A percentile compares a stretch with the other conserved stretches of the same genome.
Evolutionary conservation across 2,888 invertebrate species (phyloP).

Genomic region (Himalopsyche anomala): DNA sequence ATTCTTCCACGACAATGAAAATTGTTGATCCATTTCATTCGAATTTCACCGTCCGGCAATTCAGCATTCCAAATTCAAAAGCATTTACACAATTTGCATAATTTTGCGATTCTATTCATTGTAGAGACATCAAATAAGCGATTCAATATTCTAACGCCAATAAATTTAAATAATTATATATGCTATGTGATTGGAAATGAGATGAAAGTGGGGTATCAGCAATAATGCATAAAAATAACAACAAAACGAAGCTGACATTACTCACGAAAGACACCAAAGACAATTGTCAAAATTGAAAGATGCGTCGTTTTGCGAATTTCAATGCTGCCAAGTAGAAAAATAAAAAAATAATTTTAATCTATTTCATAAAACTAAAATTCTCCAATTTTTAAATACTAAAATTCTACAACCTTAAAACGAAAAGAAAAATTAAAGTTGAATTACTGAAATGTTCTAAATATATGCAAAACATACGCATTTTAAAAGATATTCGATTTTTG

Average conservation of each 20-base stretch:
- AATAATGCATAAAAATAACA: conserved; percentile 60
- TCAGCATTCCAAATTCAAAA: conserved; percentile 28
- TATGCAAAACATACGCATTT: too few relatives aligned
- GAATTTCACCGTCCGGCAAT: conserved; percentile 35
- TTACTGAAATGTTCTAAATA: too few relatives aligned
- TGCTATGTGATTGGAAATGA: conserved; percentile 32
- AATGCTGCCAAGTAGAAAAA: conserved; percentile 4
- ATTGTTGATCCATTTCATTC: conserved; percentile 70
- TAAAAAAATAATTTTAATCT: not conserved
- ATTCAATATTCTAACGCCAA: not conserved
- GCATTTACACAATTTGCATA: conserved; percentile 35
- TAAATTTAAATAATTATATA: conserved; percentile 4
- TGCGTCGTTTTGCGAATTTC: conserved; percentile 47
- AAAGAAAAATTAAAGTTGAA: too few relatives aligned
- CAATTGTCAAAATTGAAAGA: conserved; percentile 53
- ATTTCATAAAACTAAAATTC: too few relatives aligned
- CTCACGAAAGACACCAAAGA: conserved; percentile 51
- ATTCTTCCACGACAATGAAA: conserved; percentile 85
- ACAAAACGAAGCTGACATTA: conserved; percentile 63
- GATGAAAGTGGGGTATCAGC: conserved; percentile 31
- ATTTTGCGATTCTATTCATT: not conserved
- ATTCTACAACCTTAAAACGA: too few relatives aligned
- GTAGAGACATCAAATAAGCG: not conserved
- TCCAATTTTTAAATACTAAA: too few relatives aligned
- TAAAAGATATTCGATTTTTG: too few relatives aligned